Evolutionary conservation across 2,113 vertebrate genomes (phyloP).

Genomic region (Ciconia maguari): DNA sequence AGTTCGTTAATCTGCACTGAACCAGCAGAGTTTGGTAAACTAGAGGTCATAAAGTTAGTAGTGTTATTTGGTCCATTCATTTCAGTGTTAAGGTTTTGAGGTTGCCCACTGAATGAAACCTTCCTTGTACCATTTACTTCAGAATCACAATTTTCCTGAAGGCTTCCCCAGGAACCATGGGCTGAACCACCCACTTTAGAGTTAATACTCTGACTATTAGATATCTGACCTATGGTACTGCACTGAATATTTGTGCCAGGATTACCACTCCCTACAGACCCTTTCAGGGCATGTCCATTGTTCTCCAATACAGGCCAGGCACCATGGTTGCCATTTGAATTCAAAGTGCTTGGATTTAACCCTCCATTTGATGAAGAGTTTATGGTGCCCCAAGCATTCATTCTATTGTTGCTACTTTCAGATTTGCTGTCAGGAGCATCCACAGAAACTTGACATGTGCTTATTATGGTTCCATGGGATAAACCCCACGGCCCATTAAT

Average conservation of each 20-base stretch:
- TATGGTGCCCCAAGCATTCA: conserved; percentile 85
- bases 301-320: conserved; percentile 90
- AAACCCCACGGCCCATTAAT: conserved; percentile 82
- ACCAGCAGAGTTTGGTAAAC: conserved; percentile 97
- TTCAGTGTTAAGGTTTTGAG: conserved; percentile 96
- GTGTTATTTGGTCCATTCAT: conserved; percentile 99
- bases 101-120: conserved; percentile 90
- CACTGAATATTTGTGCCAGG: conserved; percentile 82
- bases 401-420: conserved; percentile 82
- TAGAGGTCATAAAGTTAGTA: conserved; percentile 99
- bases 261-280: conserved; percentile 80
- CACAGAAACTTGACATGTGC: conserved; percentile 84
- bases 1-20: conserved; percentile 87
- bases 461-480: conserved; percentile 80
- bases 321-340: conserved; percentile 94
- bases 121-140: conserved; percentile 94
- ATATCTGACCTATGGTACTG: conserved; percentile 83
- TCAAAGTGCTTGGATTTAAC: conserved; percentile 94
- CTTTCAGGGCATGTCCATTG: conserved; percentile 87
- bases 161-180: conserved; percentile 87
- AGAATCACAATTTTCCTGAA: conserved; percentile 84
- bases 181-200: conserved; percentile 82
- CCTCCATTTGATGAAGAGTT: conserved; percentile 88
- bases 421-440: conserved; percentile 82
- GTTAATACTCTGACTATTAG: conserved; percentile 85